Percentiles rank a stretch among this genome's conserved stretches.
phyloP scores from a whole-genome alignment of 2,888 invertebrate genomes.

The Andrena fulva region DNA sequence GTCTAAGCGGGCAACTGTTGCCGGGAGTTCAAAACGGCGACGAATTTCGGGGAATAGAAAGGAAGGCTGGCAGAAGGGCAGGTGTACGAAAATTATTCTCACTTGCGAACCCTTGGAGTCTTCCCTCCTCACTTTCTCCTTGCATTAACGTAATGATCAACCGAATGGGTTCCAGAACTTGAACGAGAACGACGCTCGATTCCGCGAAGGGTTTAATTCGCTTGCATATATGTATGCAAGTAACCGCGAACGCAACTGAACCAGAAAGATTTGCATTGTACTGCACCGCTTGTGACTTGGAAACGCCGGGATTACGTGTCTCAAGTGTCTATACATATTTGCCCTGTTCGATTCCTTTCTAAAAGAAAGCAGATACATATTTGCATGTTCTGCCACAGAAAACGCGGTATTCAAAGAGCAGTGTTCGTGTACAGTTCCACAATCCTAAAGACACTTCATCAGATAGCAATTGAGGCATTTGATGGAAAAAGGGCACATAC shows the following conservation, averaged over 20 bases:
- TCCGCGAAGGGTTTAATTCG: slow-evolving; percentile 28
- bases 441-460: too few species aligned
- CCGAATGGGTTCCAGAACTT: slow-evolving; percentile 20
- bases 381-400: background rate
- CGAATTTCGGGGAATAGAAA: slow-evolving; percentile 41
- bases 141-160: slow-evolving; percentile 48
- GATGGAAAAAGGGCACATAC: too few species aligned
- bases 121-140: slow-evolving; percentile 5
- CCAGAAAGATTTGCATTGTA: slow-evolving; percentile 1
- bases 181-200: slow-evolving; percentile 33
- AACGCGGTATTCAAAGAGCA: background rate
- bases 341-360: background rate
- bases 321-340: background rate
- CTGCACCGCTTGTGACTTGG: background rate
- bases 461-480: too few species aligned
- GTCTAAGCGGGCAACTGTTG: slow-evolving; percentile 16
- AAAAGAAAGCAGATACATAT: background rate
- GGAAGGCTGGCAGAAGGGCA: slow-evolving; percentile 7
- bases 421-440: background rate
- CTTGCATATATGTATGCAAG: background rate
- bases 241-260: background rate
- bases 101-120: slow-evolving; percentile 25
- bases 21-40: slow-evolving; percentile 37
- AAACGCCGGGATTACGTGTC: background rate
- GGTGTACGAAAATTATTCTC: slow-evolving; percentile 42